phyloP scores from a whole-genome alignment of 2,797 vertebrate species.

The Pipistrellus pipistrellus region DNA sequence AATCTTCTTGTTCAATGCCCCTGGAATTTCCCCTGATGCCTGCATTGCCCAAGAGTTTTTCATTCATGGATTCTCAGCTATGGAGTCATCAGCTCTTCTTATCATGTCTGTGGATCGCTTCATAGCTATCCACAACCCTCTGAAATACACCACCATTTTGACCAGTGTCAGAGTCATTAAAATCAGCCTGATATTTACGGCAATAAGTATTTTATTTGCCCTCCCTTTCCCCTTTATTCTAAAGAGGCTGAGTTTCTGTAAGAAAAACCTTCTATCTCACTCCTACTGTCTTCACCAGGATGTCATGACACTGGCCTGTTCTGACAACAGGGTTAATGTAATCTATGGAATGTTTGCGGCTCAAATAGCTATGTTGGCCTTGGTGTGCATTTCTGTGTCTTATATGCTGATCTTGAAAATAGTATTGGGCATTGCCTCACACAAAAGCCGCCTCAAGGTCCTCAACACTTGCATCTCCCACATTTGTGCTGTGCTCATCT shows the following conservation, averaged over 20 bases:
- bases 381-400: slow-evolving; percentile 71
- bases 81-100: slow-evolving; percentile 68
- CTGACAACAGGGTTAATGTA: slow-evolving; percentile 68
- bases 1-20: slow-evolving; percentile 84
- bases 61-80: slow-evolving; percentile 85
- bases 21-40: slow-evolving; percentile 80
- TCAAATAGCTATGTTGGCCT: slow-evolving; percentile 59
- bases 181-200: background rate
- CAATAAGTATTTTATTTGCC: slow-evolving; percentile 31
- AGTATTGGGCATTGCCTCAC: background rate
- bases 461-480: slow-evolving; percentile 68
- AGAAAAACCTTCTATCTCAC: slow-evolving; percentile 46
- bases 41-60: slow-evolving; percentile 91
- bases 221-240: slow-evolving; percentile 67
- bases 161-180: slow-evolving; percentile 53
- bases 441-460: slow-evolving; percentile 54
- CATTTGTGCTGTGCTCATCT: slow-evolving; percentile 75
- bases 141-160: slow-evolving; percentile 67
- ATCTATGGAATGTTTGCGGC: slow-evolving; percentile 71
- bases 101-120: slow-evolving; percentile 69
- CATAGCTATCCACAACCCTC: slow-evolving; percentile 62
- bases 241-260: slow-evolving; percentile 46
- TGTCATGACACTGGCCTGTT: slow-evolving; percentile 73
- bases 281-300: slow-evolving; percentile 73
- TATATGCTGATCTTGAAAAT: slow-evolving; percentile 68